Evolutionary conservation across 2,797 vertebrate genomes (phyloP).

Genomic region (Arctocebus calabarensis): DNA sequence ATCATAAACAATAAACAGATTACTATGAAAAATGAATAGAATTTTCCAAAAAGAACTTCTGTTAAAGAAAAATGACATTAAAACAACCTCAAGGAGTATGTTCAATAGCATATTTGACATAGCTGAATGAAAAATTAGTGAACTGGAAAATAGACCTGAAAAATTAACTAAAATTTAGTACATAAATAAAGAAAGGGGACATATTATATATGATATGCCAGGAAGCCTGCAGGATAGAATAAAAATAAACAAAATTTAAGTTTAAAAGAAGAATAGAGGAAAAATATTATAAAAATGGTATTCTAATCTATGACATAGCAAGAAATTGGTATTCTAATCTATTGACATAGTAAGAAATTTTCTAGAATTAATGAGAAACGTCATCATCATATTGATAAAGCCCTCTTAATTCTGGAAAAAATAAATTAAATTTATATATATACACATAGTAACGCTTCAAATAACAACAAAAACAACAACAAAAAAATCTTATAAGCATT

Average conservation of each 20-base stretch:
- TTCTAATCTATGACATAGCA: not conserved
- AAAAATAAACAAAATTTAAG: not conserved
- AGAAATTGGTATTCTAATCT: not conserved
- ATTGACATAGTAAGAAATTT: not conserved
- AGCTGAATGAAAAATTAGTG: not conserved
- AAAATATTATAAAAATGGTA: not conserved
- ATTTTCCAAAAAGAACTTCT: not conserved
- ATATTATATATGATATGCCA: not conserved
- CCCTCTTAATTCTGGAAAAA: not conserved
- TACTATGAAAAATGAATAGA: not conserved
- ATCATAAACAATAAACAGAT: not conserved
- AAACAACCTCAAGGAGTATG: not conserved
- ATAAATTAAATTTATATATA: not conserved
- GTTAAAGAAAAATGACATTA: not conserved
- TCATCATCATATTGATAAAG: slow-evolving; percentile 8
- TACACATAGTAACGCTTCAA: not conserved
- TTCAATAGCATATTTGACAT: not conserved
- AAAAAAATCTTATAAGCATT: not conserved
- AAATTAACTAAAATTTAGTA: slow-evolving; percentile 17
- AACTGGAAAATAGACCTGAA: slow-evolving; percentile 3
- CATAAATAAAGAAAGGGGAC: not conserved
- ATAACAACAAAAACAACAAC: not conserved
- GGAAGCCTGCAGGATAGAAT: not conserved
- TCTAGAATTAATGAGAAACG: not conserved
- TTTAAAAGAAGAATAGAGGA: not conserved